Base-by-base conservation (phyloP, 92 coral and sea anemone genomes). In the Heliopora coerulea region DNA sequence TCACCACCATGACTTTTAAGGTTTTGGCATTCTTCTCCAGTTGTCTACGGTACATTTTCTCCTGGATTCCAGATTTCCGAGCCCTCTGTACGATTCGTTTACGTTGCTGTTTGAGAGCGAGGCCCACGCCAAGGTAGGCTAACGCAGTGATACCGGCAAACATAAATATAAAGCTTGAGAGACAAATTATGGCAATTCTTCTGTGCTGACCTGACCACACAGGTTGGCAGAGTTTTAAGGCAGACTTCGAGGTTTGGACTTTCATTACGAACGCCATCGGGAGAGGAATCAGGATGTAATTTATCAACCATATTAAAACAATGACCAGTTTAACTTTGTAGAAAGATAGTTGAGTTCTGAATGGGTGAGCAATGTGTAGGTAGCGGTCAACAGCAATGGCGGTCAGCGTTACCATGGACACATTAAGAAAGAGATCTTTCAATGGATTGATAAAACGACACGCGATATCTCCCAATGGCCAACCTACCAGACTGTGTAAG, bases 351-450 rank as follows among this genome's bases (percentile, higher is more conserved):
- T 50, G 42, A 8, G 63, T 33, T 29, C 35, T 54, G 25, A 70
- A 70, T 30, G 77, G 77, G 21, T 70, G 39, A 1, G 50, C 77
- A n/a, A 39, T 70, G 24, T 70, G 62, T 5, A 70, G 2, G 21
- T 52, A 70, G 3, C 77, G 62, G 41, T 70, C 77, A 34, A 70
- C 41, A 0, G 77, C 77, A 10, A 70, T 70, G 3, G 77, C 77
- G 13, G 77, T 70, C 11, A 70, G 49, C 17, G 77, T 70, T 30
- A 70, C 35, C 39, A 52, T 49, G 5, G 77, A 70, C 10, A 70
- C 77, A 25, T 70, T 62, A 32, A 54, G 52, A 17, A 70, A 70
- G 2, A 70, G 50, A 24, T 70, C 77, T 33, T 70, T 70, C 17
- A 70, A 52, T 30, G 77, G 77, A 8, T 54, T 70, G 14, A 70